Evolutionary conservation across 2,888 invertebrate genomes (phyloP).

Genomic region (Nesidiocoris tenuis): DNA sequence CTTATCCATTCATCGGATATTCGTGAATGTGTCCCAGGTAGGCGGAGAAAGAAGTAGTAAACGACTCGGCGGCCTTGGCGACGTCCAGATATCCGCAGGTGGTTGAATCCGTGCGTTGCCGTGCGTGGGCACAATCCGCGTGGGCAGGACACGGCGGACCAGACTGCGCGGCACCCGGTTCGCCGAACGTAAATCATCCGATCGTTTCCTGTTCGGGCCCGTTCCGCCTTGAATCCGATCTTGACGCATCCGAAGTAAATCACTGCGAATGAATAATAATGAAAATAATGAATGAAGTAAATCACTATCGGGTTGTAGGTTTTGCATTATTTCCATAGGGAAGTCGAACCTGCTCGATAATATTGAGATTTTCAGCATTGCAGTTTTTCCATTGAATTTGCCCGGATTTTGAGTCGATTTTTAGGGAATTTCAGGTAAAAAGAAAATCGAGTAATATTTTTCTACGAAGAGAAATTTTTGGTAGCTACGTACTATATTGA

Average conservation of each 20-base stretch:
- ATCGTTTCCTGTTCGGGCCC: neutral
- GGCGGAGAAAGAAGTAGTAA: neutral
- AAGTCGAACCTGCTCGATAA: no score
- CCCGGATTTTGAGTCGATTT: no score
- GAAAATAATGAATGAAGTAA: no score
- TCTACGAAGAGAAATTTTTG: no score
- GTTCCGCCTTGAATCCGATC: neutral
- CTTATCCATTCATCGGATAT: neutral
- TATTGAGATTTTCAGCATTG: no score
- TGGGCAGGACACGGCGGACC: neutral
- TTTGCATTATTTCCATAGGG: no score
- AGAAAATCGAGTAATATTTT: no score
- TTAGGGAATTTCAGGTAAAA: no score
- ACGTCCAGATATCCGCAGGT: neutral
- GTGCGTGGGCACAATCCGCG: neutral
- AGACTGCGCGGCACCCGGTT: neutral
- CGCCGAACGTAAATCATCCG: neutral
- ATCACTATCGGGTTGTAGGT: no score
- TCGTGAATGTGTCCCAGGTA: neutral
- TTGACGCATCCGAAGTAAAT: neutral
- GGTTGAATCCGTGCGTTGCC: neutral
- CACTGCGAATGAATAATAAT: no score
- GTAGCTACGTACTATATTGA: no score
- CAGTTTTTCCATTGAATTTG: no score
- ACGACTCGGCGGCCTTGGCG: neutral